Base-by-base conservation (phyloP, 2,888 invertebrate genomes). In the Laothoe populi region DNA sequence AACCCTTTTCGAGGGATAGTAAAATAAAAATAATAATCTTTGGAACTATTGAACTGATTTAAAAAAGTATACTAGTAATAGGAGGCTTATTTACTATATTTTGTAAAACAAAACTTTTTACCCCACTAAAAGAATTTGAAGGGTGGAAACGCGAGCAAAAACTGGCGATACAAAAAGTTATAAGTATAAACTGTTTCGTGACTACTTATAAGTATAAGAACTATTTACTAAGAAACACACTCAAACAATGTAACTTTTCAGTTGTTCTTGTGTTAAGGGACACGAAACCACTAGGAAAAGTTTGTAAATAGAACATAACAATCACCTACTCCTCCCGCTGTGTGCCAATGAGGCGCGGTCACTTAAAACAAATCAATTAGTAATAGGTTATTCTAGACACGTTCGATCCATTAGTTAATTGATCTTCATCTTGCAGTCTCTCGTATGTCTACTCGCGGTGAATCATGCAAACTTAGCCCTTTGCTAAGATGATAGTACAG, bases 361-460 rank as follows among this genome's bases (percentile, higher is more conserved):
- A 70, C 70, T 70, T 67, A 71, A 61, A 72, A 74, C 74, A 77
- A 79, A 82, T 74, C 78, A 81, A 81, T 83, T 82, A 81, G 70
- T 66, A 61, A 64, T 66, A 67, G 64, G 60, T 67, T 68, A 66
- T 73, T 70, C 64, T 49, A 68, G 69, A 67, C 70, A 71, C 68
- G 74, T 75, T 64, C 66, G 63, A 62, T 69, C 78, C 82, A 83
- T 83, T 84, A 83, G 78, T 73, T 78, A 78, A 82, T 81, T 78
- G 77, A 74, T 77, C 73, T 70, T 74, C 64, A 74, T 73, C 19
- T 19, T 11, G 16, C 4, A 53, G 10, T 35, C 16, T 19, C 10
- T 38, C 38, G 38, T 38, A 10, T 10, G 31, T 19, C 31, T 16
- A 31, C 24, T n/a, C 4, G 16, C 10, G 16, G 31, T 11, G 31